phyloP scores from a whole-genome alignment of 2,113 vertebrate genomes.

The Clinocottus analis region DNA sequence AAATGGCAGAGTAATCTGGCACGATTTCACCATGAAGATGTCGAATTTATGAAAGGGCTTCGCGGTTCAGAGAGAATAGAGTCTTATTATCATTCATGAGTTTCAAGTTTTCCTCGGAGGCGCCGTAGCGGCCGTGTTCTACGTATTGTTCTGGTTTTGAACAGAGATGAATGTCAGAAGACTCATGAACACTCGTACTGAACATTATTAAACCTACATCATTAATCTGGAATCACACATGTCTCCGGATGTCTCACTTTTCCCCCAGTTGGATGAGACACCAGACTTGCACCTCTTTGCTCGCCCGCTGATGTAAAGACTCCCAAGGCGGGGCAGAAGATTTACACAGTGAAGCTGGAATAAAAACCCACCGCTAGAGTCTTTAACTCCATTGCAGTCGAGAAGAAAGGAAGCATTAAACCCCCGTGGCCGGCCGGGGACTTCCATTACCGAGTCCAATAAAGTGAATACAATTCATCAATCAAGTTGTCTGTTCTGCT shows the following conservation, averaged over 20 bases:
- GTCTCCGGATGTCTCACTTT: slow-evolving; percentile 1
- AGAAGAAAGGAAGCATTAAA: slow-evolving; percentile 13
- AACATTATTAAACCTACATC: slow-evolving; percentile 33
- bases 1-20: slow-evolving; percentile 25
- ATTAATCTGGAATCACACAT: slow-evolving; percentile 14
- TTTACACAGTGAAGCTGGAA: slow-evolving; percentile 13
- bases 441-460: slow-evolving; percentile 41
- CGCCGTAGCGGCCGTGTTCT: not conserved
- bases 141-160: slow-evolving; percentile 19
- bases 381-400: slow-evolving; percentile 6
- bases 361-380: slow-evolving; percentile 16
- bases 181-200: not conserved
- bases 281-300: not conserved
- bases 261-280: slow-evolving; percentile 15
- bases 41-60: slow-evolving; percentile 45
- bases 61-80: slow-evolving; percentile 45
- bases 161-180: slow-evolving; percentile 18
- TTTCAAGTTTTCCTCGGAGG: slow-evolving; percentile 50
- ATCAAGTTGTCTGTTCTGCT: slow-evolving; percentile 27
- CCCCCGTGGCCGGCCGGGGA: not conserved
- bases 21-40: slow-evolving; percentile 36
- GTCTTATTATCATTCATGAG: slow-evolving; percentile 56
- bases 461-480: slow-evolving; percentile 44
- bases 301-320: not conserved
- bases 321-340: not conserved